phyloP scores from a whole-genome alignment of 2,113 vertebrate species.

The Dipodomys spectabilis region DNA sequence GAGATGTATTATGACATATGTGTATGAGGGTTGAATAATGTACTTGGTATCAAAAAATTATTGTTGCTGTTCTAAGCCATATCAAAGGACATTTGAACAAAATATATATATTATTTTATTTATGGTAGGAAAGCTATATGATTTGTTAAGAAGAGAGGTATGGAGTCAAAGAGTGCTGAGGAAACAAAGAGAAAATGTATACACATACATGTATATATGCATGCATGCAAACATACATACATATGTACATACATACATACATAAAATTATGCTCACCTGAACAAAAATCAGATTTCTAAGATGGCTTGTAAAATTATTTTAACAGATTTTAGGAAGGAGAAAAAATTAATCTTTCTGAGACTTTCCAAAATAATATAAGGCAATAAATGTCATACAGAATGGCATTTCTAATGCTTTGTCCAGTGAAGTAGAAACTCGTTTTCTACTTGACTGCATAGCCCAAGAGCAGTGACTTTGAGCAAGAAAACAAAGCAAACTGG shows the following conservation, averaged over 20 bases:
- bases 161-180: rapidly evolving
- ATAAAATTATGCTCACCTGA: neutral
- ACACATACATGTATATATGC: neutral
- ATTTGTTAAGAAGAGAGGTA: neutral
- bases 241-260: neutral
- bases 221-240: neutral
- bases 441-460: constrained; percentile 83
- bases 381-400: constrained; percentile 52
- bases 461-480: constrained; percentile 79
- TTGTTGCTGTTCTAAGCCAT: neutral
- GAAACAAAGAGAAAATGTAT: neutral
- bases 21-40: neutral
- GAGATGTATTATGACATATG: neutral
- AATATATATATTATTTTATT: neutral
- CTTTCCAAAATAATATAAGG: constrained; percentile 41
- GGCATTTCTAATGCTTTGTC: constrained; percentile 70
- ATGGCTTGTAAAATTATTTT: neutral
- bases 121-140: neutral
- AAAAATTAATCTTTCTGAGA: constrained; percentile 55
- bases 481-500: constrained; percentile 70
- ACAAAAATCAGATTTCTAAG: neutral
- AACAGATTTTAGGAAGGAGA: constrained; percentile 27
- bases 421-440: constrained; percentile 83
- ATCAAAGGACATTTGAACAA: neutral
- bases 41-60: neutral